Evolutionary conservation across 2,113 vertebrate genomes (phyloP), one percentile per base, ranked within the genome.

Genomic region (Mormoops blainvillei): DNA sequence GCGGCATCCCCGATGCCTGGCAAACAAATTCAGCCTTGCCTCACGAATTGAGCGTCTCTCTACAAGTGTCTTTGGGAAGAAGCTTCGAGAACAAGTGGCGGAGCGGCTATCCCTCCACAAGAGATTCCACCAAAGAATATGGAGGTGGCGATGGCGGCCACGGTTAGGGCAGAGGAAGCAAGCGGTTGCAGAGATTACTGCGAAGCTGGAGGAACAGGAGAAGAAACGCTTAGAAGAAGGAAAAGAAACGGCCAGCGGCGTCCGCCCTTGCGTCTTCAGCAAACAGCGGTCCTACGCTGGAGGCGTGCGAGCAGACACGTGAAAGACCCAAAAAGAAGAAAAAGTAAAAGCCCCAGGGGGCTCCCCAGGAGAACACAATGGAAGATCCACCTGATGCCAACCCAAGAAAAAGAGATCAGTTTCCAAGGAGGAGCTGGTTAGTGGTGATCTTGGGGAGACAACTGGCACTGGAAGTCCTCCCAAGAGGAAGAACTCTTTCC

Each of bases 21-120:
- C 99, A n/a, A 99, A 99, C 98, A 99, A 99, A 89, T 99, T 99
- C 98, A 99, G 99, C 36, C 99, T 99, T 4, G 99, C 99, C 41
- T 99, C 99, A 0, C 98, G 99, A n/a, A 99, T 99, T 0, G 99
- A 99, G 98, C 99, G 99, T 97, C 99, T 99, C 98, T 99, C 99
- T 11, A 99, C 99, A 0, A 98, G 98, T 0, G 99, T 99, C 4
- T 99, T 98, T 1, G 99, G 99, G 15, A 99, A 99, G 97, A 99
- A 99, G 90, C 98, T 99, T 92, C 97, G 99, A 1, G 99, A 98
- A 81, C 99, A 99, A 98, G 99, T 99, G 7, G 99, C 99, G 90
- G 99, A 99, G 85, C 99, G 99, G 1, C 78, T 99, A 74, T 98
- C 99, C 0, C 99, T 99, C 98, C 99, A 99, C 0, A 99, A 0